Percentiles rank a stretch among this genome's conserved stretches.
These are phyloP conservation scores for Drosophila subquinaria DNA, from an alignment of 2,888 invertebrate genomes.

Conservation along the genomic window DNA sequence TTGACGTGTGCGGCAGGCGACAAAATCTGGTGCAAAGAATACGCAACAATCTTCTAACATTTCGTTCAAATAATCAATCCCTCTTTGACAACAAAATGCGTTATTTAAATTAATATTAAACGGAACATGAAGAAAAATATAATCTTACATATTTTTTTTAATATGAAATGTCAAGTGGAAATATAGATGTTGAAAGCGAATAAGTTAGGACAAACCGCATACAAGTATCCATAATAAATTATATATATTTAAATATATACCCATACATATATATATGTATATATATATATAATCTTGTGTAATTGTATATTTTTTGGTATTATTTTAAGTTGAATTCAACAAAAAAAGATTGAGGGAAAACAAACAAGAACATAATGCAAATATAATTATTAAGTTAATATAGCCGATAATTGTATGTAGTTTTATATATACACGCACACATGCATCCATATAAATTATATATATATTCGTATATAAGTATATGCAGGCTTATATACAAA, in stretches of 20 bases:
- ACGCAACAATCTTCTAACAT: slow-evolving; percentile 50
- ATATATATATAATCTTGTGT: slow-evolving; percentile 36
- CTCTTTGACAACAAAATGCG: slow-evolving; percentile 28
- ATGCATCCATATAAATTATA: slow-evolving; percentile 21
- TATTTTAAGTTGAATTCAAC: slow-evolving; percentile 50
- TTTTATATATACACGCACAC: slow-evolving; percentile 54
- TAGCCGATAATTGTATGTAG: slow-evolving; percentile 66
- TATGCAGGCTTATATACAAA: slow-evolving; percentile 20
- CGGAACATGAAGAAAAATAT: background rate
- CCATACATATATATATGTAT: slow-evolving; percentile 30
- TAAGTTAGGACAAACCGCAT: slow-evolving; percentile 1
- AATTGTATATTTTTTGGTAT: slow-evolving; percentile 57
- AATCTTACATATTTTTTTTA: slow-evolving; percentile 24
- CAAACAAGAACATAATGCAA: slow-evolving; percentile 40
- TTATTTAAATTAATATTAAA: slow-evolving; percentile 17
- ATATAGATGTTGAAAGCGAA: background rate
- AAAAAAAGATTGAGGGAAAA: background rate
- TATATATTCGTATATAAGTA: slow-evolving; percentile 7
- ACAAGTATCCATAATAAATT: slow-evolving; percentile 34
- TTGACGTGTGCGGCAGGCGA: slow-evolving; percentile 29
- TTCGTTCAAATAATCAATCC: slow-evolving; percentile 46
- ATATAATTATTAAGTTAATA: slow-evolving; percentile 55
- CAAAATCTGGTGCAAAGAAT: slow-evolving; percentile 29
- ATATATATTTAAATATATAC: slow-evolving; percentile 34
- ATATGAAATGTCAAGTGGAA: slow-evolving; percentile 29